These are phyloP conservation scores for Aphaenogaster floridana DNA, from an alignment of 1,140 invertebrate genomes.

Conservation along the genomic window DNA sequence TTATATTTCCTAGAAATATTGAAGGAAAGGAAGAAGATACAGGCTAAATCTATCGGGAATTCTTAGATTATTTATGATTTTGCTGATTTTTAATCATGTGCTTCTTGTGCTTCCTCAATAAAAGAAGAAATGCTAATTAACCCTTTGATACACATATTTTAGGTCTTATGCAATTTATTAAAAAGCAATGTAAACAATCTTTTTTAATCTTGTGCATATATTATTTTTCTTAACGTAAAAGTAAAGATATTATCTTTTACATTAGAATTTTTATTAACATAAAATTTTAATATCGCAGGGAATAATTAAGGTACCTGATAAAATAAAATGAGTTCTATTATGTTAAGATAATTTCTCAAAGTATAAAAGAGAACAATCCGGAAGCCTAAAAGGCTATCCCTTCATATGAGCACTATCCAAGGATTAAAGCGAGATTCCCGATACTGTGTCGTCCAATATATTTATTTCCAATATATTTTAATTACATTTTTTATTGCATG, in stretches of 20 bases:
- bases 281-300: neutral
- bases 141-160: neutral
- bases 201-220: neutral
- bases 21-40: neutral
- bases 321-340: slow-evolving; percentile 27
- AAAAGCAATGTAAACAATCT: neutral
- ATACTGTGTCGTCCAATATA: slow-evolving; percentile 26
- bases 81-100: neutral
- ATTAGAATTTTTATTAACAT: slow-evolving; percentile 16
- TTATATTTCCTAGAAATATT: neutral
- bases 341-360: slow-evolving; percentile 48
- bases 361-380: neutral
- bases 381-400: slow-evolving; percentile 27
- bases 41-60: neutral
- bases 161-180: neutral
- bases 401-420: neutral
- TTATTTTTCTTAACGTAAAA: slow-evolving; percentile 2
- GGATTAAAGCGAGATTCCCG: slow-evolving; percentile 29
- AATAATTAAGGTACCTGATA: neutral
- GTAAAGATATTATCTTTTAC: neutral
- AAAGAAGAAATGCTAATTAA: neutral
- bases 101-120: neutral
- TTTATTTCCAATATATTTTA: slow-evolving; percentile 25
- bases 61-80: slow-evolving; percentile 42
- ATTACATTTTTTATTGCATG: slow-evolving; percentile 11